Evolutionary conservation across 2,113 vertebrate genomes (phyloP).

Genomic region (Leptodactylus fuscus): DNA sequence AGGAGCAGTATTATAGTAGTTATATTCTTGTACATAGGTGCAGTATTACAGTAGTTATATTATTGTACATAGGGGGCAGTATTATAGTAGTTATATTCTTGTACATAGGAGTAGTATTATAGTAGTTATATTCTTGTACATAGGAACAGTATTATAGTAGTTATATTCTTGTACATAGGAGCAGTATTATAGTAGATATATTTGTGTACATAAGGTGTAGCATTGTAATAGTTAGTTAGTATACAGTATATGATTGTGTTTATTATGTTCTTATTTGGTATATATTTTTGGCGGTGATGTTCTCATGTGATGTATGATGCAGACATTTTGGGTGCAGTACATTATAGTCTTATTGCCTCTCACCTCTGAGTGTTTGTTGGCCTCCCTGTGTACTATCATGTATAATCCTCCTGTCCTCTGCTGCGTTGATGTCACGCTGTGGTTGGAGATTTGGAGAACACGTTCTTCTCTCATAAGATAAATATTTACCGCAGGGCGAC

Average conservation of each 20-base stretch:
- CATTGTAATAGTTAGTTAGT: no score
- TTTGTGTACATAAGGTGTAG: not conserved
- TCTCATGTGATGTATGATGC: not conserved
- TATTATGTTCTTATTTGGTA: no score
- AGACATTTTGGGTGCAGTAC: not conserved
- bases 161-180: not conserved
- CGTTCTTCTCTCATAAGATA: not conserved
- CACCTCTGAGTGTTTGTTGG: not conserved
- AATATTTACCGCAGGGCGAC: slow-evolving; percentile 6
- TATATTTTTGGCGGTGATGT: not conserved
- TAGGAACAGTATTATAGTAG: not conserved
- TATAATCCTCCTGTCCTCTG: not conserved
- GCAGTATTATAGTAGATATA: not conserved
- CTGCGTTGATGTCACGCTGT: not conserved
- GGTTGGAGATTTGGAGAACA: not conserved
- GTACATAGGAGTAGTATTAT: not conserved
- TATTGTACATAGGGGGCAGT: no score
- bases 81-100: not conserved
- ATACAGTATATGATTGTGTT: no score
- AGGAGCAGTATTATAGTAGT: not conserved
- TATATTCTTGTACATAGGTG: not conserved
- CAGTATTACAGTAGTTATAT: not conserved
- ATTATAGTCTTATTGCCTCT: not conserved
- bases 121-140: slow-evolving; percentile 3
- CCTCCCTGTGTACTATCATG: not conserved